Evolutionary conservation across 2,888 invertebrate genomes (phyloP).

Genomic region (Tenthredo livida): DNA sequence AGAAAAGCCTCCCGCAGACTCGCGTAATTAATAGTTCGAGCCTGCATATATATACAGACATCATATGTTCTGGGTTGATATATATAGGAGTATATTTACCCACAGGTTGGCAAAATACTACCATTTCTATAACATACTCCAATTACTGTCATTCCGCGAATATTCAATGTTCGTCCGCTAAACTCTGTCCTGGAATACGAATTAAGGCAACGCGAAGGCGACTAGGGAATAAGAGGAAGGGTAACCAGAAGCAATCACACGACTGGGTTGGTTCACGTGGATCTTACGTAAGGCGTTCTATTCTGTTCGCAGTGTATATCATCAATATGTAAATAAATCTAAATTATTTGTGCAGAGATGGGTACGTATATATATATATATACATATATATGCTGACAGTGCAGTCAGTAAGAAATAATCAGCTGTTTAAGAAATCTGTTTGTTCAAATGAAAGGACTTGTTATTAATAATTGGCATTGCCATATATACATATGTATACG

Average conservation of each 20-base stretch:
- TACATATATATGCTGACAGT: too few relatives aligned
- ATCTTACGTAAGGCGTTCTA: not conserved
- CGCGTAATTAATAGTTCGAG: slow-evolving; percentile 45
- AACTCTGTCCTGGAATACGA: slow-evolving; percentile 19
- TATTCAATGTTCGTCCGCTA: not conserved
- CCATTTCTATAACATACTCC: not conserved
- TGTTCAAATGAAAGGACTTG: slow-evolving; percentile 2
- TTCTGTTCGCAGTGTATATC: not conserved
- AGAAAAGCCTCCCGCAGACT: slow-evolving; percentile 33
- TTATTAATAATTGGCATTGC: not conserved
- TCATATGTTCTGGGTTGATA: not conserved
- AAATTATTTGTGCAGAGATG: not conserved
- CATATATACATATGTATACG: not conserved
- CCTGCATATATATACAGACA: not conserved
- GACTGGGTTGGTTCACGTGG: not conserved
- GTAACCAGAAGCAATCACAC: slow-evolving; percentile 12
- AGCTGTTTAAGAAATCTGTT: not conserved
- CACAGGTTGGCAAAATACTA: not conserved
- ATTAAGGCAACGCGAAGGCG: slow-evolving; percentile 11
- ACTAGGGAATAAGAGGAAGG: not conserved
- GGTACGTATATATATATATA: not conserved
- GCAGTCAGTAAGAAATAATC: not conserved
- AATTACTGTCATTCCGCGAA: not conserved
- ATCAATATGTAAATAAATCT: slow-evolving; percentile 4
- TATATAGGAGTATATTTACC: not conserved